These are phyloP conservation scores for Chunga burmeisteri DNA, from an alignment of 2,113 vertebrate species.

Conservation along the genomic window DNA sequence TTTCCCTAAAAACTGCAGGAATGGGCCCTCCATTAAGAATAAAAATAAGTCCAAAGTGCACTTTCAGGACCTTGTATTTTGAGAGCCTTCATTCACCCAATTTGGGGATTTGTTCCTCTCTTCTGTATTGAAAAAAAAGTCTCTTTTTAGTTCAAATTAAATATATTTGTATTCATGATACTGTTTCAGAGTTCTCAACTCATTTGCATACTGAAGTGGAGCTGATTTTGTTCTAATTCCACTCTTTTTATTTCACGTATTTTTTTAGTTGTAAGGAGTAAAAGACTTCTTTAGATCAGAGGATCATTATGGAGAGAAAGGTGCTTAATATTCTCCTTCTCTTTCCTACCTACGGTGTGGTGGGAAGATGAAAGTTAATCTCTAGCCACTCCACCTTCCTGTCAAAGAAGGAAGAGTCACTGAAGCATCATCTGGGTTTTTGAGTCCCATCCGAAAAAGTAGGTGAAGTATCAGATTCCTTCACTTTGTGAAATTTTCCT, in stretches of 20 bases:
- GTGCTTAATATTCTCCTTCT: not conserved
- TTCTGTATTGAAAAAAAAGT: not conserved
- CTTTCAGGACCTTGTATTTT: not conserved
- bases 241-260: not conserved
- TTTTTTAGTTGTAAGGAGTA: not conserved
- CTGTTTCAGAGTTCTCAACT: not conserved
- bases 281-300: not conserved
- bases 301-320: not conserved
- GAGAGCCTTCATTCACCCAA: not conserved
- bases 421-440: not conserved
- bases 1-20: not conserved
- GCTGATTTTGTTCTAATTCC: conserved; percentile 21
- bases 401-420: not conserved
- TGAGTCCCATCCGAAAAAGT: not conserved
- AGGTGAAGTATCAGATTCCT: not conserved
- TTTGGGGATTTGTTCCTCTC: not conserved
- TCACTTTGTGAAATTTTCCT: not conserved
- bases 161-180: not conserved
- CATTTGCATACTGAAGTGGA: conserved; percentile 4
- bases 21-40: not conserved
- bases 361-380: not conserved
- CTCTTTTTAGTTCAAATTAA: not conserved
- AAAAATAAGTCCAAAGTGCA: not conserved
- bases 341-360: not conserved
- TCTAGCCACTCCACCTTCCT: not conserved